Percentiles rank a stretch among this genome's conserved stretches.
These are phyloP conservation scores for Xestobium rufovillosum DNA, from an alignment of 2,888 invertebrate species.

Conservation along the genomic window DNA sequence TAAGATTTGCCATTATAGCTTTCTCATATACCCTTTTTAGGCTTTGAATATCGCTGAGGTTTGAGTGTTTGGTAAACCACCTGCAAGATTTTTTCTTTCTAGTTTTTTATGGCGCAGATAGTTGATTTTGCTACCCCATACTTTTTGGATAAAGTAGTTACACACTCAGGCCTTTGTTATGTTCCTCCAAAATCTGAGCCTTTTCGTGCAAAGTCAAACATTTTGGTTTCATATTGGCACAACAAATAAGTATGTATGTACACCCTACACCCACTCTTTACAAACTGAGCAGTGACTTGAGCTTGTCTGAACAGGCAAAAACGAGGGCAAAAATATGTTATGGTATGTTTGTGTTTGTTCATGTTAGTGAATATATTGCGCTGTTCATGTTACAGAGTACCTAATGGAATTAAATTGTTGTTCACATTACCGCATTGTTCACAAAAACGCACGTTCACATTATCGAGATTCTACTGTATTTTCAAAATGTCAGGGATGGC, in stretches of 20 bases:
- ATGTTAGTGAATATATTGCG: slow-evolving; percentile 3
- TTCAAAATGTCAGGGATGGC: too few relatives aligned
- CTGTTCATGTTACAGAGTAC: slow-evolving; percentile 6
- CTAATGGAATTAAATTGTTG: slow-evolving; percentile 1
- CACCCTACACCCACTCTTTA: slow-evolving; percentile 3
- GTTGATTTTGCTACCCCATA: slow-evolving; percentile 11
- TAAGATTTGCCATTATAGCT: too few relatives aligned
- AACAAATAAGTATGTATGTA: too few relatives aligned
- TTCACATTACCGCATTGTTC: slow-evolving; percentile 4
- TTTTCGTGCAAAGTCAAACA: slow-evolving; percentile 8
- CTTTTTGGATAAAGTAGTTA: slow-evolving; percentile 8
- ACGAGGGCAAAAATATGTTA: too few relatives aligned
- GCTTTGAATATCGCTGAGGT: too few relatives aligned
- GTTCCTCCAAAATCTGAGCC: slow-evolving; percentile 7
- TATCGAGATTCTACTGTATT: too few relatives aligned
- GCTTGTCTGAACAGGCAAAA: too few relatives aligned
- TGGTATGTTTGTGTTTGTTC: slow-evolving; percentile 6
- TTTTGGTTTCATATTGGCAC: slow-evolving; percentile 5
- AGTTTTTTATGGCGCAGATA: slow-evolving; percentile 7
- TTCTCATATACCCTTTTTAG: too few relatives aligned
- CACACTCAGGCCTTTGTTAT: slow-evolving; percentile 9
- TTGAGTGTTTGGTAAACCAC: slow-evolving; percentile 6
- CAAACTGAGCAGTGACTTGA: too few relatives aligned
- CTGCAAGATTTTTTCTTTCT: slow-evolving; percentile 6
- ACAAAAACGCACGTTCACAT: too few relatives aligned